These are phyloP conservation scores for Eumeta japonica DNA, from an alignment of 1,140 invertebrate genomes.

Conservation along the genomic window DNA sequence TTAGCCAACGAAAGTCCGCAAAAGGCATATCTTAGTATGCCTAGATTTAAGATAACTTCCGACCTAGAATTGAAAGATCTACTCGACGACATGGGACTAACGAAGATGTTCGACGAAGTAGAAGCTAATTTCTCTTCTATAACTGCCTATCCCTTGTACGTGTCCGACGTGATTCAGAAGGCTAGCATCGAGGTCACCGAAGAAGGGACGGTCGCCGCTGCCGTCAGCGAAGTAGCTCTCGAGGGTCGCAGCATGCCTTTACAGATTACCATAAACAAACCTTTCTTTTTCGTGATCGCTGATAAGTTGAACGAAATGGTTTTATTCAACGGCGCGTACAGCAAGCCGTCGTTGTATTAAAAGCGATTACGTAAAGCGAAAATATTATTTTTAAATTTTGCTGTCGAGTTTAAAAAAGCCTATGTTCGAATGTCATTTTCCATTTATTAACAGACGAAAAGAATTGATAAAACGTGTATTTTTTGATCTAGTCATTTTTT, in stretches of 20 bases:
- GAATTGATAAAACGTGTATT: no score
- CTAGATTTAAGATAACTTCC: constrained; percentile 64
- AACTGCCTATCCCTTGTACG: constrained; percentile 45
- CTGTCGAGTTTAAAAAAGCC: no score
- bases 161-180: constrained; percentile 65
- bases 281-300: constrained; percentile 56
- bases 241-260: constrained; percentile 29
- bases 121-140: constrained; percentile 66
- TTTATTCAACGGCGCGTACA: constrained; percentile 51
- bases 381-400: no score
- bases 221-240: constrained; percentile 55
- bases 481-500: no score
- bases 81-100: constrained; percentile 64
- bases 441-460: no score
- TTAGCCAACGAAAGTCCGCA: constrained; percentile 28
- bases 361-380: no score
- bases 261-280: constrained; percentile 43
- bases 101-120: constrained; percentile 59
- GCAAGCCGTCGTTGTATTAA: constrained; percentile 29
- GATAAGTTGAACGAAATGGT: constrained; percentile 44
- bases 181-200: constrained; percentile 72
- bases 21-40: constrained; percentile 60
- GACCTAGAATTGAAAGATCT: constrained; percentile 58
- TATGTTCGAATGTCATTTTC: no score
- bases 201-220: constrained; percentile 67